These are phyloP conservation scores for Spongia lamella DNA, from an alignment of 37 sponge, comb jelly and placozoan genomes.

Conservation along the genomic window DNA sequence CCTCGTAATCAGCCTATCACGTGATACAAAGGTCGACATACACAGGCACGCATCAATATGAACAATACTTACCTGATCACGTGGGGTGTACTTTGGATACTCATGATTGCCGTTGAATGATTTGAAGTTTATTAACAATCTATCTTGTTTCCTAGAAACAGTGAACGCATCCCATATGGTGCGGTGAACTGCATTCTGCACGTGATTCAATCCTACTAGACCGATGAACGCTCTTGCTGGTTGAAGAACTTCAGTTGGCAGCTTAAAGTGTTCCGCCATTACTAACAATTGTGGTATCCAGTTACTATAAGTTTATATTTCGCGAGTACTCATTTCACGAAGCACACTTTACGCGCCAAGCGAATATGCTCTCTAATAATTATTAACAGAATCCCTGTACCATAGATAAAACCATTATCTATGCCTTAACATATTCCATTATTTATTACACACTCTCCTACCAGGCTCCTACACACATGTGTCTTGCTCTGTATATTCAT, in stretches of 20 bases:
- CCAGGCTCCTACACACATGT: too few species aligned
- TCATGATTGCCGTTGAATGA: conserved; percentile 49
- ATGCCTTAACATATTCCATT: too few species aligned
- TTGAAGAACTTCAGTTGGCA: conserved; percentile 68
- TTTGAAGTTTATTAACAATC: conserved; percentile 48
- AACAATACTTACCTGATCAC: conserved; percentile 10
- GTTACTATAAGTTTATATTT: background rate
- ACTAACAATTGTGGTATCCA: too few species aligned
- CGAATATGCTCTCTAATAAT: too few species aligned
- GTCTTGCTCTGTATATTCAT: too few species aligned
- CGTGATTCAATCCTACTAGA: conserved; percentile 77
- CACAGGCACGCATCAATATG: background rate
- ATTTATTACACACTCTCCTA: too few species aligned
- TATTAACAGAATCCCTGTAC: too few species aligned
- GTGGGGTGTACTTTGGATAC: conserved; percentile 41
- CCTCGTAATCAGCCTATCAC: conserved; percentile 69
- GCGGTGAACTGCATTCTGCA: conserved; percentile 84
- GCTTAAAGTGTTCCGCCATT: conserved; percentile 46
- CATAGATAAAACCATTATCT: too few species aligned
- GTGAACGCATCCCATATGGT: conserved; percentile 85
- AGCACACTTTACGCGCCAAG: too few species aligned
- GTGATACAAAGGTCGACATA: background rate
- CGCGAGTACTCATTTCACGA: too few species aligned
- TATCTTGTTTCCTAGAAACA: conserved; percentile 44
- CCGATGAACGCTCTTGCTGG: conserved; percentile 70